Evolutionary conservation across 2,113 vertebrate genomes (phyloP), one percentile per base, ranked within the genome.

Genomic region (Meleagris gallopavo): DNA sequence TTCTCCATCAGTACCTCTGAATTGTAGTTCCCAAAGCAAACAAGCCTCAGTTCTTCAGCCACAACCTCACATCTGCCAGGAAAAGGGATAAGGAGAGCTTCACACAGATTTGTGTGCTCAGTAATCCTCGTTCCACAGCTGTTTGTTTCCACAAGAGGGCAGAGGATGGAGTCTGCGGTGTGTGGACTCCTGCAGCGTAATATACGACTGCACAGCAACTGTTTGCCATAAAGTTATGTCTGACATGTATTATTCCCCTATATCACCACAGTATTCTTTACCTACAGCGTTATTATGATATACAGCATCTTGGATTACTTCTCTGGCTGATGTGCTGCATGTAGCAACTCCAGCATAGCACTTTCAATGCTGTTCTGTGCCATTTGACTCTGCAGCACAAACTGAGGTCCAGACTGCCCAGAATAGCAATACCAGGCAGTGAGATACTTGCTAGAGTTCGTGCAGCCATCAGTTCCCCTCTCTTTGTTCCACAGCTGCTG

Each of bases 21-120:
- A 92, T 36, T 71, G 75, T 24, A 76, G 46, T 67, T 91, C 93
- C 75, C 70, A 88, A 89, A 96, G 88, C 75, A 86, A 75, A 48
- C 18, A 32, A 86, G 50, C 76, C 85, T 90, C 82, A 79, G 82
- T 2, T 50, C 64, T 89, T 46, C 79, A 90, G 50, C 74, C 36
- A 62, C 65, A 76, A 16, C 36, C 70, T 81, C 48, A 84, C 34
- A 84, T 79, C 60, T 94, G 64, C 77, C 66, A 67, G 57, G 18
- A 57, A 79, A n/a, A 40, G 40, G 83, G 76, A 52, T 52, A 61
- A 90, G 69, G 81, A 64, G 58, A 72, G 57, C 32, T 72, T 79
- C 76, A 64, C 17, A 24, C 55, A 10, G 0, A 55, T 66, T 45
- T 18, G 17, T 75, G 41, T 52, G 21, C 52, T 92, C 21, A 0